Percentiles rank a stretch among this genome's conserved stretches.
These are phyloP conservation scores for Mimas tiliae DNA, from an alignment of 2,888 invertebrate genomes.

Conservation along the genomic window DNA sequence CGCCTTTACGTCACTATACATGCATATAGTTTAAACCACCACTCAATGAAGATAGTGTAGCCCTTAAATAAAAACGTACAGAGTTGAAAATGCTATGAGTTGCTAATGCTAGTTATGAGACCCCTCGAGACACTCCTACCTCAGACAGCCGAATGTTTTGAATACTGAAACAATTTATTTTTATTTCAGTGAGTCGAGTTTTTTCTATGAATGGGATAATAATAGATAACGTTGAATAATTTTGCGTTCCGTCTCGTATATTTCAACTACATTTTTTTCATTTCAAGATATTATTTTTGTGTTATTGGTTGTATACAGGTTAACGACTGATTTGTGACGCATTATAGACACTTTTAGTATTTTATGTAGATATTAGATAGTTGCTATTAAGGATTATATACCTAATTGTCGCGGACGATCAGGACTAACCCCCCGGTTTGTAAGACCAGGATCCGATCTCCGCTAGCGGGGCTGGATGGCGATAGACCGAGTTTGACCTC, in stretches of 20 bases:
- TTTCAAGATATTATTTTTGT: background rate
- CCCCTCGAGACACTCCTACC: constrained; percentile 37
- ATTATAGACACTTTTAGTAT: background rate
- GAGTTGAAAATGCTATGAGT: background rate
- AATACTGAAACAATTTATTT: constrained; percentile 31
- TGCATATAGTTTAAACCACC: background rate
- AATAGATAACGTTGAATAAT: constrained; percentile 15
- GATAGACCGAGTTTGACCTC: no score
- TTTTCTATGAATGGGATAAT: constrained; percentile 12
- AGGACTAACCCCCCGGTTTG: no score
- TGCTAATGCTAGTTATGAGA: constrained; percentile 32
- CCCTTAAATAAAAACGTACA: background rate
- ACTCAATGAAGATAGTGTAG: background rate
- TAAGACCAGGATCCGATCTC: no score
- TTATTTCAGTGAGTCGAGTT: constrained; percentile 31
- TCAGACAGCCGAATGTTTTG: constrained; percentile 34
- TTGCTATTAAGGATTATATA: no score
- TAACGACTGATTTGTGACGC: background rate
- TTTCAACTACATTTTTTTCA: background rate
- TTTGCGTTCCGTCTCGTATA: background rate
- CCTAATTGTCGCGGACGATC: no score
- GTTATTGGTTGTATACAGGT: background rate
- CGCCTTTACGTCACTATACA: constrained; percentile 50
- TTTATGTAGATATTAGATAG: no score
- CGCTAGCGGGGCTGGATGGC: no score